Conservation (phyloP, 1,140 invertebrate species). For the Uloborus diversus region DNA sequence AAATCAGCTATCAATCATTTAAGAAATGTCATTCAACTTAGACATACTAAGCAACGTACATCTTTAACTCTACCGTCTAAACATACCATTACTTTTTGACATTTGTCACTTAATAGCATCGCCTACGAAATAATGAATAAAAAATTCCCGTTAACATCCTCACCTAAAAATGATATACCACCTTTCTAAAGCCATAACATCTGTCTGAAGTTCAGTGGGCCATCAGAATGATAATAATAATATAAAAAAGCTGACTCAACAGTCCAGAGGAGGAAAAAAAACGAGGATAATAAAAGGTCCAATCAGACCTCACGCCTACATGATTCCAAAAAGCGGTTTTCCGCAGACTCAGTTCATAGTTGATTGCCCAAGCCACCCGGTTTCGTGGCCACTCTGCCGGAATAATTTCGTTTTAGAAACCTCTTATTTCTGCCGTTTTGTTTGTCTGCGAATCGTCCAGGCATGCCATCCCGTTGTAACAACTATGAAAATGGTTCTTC, state of each 20-base stretch:
- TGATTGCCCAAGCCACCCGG: conserved; percentile 26
- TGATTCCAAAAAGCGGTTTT: conserved; percentile 30
- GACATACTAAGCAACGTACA: too few species aligned
- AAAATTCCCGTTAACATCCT: too few species aligned
- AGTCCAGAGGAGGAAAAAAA: conserved; percentile 1
- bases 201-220: conserved; percentile 35
- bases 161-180: too few species aligned
- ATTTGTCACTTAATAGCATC: too few species aligned
- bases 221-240: too few species aligned
- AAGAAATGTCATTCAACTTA: too few species aligned
- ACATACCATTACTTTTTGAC: too few species aligned
- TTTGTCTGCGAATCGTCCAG: not conserved
- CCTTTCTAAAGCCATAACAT: conserved; percentile 12
- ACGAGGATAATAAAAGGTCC: not conserved
- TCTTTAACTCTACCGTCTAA: too few species aligned
- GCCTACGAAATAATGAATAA: too few species aligned
- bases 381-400: conserved; percentile 15
- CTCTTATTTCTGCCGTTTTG: conserved; percentile 25
- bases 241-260: too few species aligned
- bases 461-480: not conserved
- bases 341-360: not conserved
- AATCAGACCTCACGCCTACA: not conserved
- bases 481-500: too few species aligned
- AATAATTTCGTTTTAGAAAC: conserved; percentile 30
- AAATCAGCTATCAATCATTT: too few species aligned